phyloP scores from a whole-genome alignment of 2,888 invertebrate genomes.

The Caenorhabditis sp. region DNA sequence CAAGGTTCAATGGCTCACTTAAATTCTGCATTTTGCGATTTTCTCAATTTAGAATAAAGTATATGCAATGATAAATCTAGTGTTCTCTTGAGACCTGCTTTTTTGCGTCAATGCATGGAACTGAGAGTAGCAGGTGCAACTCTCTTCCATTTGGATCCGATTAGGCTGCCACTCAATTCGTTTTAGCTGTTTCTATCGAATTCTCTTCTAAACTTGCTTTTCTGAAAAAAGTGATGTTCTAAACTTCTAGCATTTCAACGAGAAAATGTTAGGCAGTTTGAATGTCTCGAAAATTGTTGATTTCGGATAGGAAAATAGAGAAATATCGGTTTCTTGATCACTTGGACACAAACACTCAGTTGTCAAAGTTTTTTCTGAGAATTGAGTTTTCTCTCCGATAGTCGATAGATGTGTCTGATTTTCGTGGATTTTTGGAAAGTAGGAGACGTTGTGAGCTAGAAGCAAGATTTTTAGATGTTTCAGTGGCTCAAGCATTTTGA shows the following conservation, averaged over 20 bases:
- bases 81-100: conserved; percentile 1
- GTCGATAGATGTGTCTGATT: neutral
- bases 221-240: conserved; percentile 1
- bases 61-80: conserved; percentile 7
- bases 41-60: conserved; percentile 4
- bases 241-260: neutral
- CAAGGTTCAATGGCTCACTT: conserved; percentile 57
- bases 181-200: neutral
- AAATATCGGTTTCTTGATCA: conserved; percentile 7
- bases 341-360: conserved; percentile 13
- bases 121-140: conserved; percentile 37
- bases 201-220: conserved; percentile 9
- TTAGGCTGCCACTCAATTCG: neutral
- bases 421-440: neutral
- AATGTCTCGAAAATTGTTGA: conserved; percentile 10
- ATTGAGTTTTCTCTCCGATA: neutral
- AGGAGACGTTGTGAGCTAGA: too few species aligned
- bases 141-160: conserved; percentile 15
- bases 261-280: neutral
- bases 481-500: too few species aligned
- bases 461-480: too few species aligned
- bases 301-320: neutral
- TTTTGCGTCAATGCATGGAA: neutral
- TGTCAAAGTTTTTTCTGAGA: neutral
- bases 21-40: conserved; percentile 6